These are phyloP conservation scores for Podarcis lilfordi DNA, from an alignment of 2,797 vertebrate species.

Conservation along the genomic window DNA sequence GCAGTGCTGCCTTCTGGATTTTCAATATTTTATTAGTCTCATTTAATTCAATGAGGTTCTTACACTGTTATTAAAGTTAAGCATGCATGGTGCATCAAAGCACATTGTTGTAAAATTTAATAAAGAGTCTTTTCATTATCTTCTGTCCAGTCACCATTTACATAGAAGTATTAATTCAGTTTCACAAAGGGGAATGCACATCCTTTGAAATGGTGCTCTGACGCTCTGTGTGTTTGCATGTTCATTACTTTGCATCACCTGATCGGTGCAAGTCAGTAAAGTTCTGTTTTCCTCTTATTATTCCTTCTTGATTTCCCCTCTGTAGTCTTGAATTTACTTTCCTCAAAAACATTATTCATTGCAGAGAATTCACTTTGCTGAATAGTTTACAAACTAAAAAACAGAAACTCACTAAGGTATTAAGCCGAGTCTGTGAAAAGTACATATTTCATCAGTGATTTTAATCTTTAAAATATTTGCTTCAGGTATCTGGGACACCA, in stretches of 20 bases:
- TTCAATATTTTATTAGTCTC: constrained; percentile 4
- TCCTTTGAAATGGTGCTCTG: constrained; percentile 20
- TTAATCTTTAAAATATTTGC: constrained; percentile 65
- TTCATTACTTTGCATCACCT: constrained; percentile 50
- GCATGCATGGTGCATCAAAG: constrained; percentile 1
- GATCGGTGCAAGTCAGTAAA: constrained; percentile 56
- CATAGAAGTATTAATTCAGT: constrained; percentile 50
- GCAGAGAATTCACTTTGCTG: constrained; percentile 27
- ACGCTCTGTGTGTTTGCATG: constrained; percentile 35
- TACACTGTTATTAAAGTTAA: background rate
- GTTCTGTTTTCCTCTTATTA: constrained; percentile 43
- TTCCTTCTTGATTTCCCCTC: constrained; percentile 44
- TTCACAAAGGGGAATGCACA: constrained; percentile 38
- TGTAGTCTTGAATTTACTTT: constrained; percentile 36
- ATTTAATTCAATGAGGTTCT: background rate
- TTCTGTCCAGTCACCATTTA: constrained; percentile 39
- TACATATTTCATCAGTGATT: constrained; percentile 56
- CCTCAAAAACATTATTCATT: constrained; percentile 49
- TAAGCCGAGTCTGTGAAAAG: constrained; percentile 54
- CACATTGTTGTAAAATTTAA: constrained; percentile 48
- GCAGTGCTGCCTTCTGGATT: background rate
- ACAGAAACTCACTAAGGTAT: constrained; percentile 34
- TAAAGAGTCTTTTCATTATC: constrained; percentile 57
- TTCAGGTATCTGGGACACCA: constrained; percentile 37
- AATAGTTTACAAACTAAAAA: constrained; percentile 53